Percentiles rank a stretch among this genome's conserved stretches.
Conservation (phyloP, 2,797 vertebrate species). For the Semotilus atromaculatus region DNA sequence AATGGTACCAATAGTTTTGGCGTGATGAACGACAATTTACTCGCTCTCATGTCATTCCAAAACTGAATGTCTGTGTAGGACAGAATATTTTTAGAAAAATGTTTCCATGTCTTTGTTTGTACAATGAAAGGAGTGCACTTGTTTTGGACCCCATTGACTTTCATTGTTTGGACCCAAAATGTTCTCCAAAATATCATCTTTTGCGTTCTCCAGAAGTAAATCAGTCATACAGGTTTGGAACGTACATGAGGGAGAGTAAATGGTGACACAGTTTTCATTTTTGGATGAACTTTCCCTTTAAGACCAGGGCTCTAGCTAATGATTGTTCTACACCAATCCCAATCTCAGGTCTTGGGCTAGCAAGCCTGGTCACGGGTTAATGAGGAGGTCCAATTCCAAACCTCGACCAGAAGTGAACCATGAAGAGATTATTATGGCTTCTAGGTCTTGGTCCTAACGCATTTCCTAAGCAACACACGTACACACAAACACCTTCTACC, state of each 20-base stretch:
- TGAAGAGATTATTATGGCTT: background rate
- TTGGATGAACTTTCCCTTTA: background rate
- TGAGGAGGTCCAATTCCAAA: conserved; percentile 7
- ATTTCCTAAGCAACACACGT: conserved; percentile 27
- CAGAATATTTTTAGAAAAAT: background rate
- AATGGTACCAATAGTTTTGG: background rate
- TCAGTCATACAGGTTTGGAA: background rate
- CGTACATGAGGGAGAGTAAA: background rate
- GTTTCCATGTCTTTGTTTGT: too few relatives aligned
- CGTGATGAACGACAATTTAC: background rate
- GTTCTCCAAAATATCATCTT: background rate
- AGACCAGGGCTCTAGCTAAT: background rate
- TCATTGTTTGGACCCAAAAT: background rate
- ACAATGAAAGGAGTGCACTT: background rate
- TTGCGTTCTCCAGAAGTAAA: background rate
- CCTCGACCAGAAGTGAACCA: conserved; percentile 35
- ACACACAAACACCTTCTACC: conserved; percentile 43
- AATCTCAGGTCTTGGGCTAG: background rate
- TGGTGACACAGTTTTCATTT: background rate
- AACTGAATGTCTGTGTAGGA: background rate
- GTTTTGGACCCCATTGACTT: background rate
- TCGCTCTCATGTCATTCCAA: background rate
- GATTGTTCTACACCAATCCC: background rate
- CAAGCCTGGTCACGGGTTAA: background rate
- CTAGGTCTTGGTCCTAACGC: background rate